Conservation (phyloP, 2,113 vertebrate species). For the Nipponia nippon region DNA sequence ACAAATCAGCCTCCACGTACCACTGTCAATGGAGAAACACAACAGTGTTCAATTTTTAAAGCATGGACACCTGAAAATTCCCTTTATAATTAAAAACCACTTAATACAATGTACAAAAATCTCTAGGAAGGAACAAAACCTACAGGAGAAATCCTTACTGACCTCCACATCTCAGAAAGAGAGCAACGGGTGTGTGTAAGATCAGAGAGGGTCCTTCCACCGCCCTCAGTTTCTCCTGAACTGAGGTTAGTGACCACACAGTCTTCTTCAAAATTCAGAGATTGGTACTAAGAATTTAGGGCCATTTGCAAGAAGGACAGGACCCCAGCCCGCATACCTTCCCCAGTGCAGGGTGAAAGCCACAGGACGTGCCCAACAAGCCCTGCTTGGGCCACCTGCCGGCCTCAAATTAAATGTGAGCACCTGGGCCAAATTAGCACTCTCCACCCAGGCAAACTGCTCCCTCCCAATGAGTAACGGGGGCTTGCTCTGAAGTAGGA, state of each 20-base stretch:
- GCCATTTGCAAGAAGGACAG: too few species aligned
- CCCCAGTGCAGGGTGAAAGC: background rate
- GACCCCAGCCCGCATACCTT: accelerated
- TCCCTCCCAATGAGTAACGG: background rate
- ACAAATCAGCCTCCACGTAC: background rate
- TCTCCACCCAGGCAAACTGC: background rate
- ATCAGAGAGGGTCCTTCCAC: background rate
- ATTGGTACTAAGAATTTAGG: background rate
- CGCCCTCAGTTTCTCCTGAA: background rate
- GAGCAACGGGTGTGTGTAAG: background rate
- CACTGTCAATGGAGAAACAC: background rate
- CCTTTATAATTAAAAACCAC: background rate
- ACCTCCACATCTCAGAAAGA: background rate
- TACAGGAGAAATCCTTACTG: background rate
- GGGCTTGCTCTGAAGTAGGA: background rate
- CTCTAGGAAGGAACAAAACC: background rate
- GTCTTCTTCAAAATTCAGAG: background rate
- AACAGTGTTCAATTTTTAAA: background rate
- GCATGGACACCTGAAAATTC: background rate
- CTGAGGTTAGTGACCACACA: background rate
- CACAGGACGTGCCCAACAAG: background rate
- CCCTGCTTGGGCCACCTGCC: accelerated
- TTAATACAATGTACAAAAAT: background rate
- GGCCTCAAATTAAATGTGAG: background rate
- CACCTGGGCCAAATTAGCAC: background rate